These are phyloP conservation scores for Apeltes quadracus DNA, from an alignment of 2,113 vertebrate genomes.

Conservation along the genomic window DNA sequence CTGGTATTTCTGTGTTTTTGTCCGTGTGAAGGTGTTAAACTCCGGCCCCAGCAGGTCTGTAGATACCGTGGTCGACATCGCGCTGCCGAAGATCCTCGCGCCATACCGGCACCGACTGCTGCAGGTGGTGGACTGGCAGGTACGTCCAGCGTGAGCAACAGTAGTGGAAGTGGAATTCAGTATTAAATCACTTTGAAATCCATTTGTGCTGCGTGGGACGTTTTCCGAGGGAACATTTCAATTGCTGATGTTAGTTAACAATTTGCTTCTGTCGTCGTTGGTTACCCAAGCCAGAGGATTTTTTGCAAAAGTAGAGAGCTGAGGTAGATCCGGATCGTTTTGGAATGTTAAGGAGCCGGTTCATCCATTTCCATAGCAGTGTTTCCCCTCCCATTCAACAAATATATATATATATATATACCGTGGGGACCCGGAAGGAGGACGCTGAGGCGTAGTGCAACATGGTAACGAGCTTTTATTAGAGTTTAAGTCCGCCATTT, in stretches of 20 bases:
- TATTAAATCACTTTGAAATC: not conserved
- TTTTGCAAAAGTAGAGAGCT: not conserved
- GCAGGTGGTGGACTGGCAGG: constrained; percentile 86
- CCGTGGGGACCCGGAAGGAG: too few relatives aligned
- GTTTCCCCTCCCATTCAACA: too few relatives aligned
- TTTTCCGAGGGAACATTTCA: constrained; percentile 8
- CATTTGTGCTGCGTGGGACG: not conserved
- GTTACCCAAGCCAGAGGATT: not conserved
- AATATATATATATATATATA: too few relatives aligned
- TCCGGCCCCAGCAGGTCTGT: constrained; percentile 87
- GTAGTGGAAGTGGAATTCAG: not conserved
- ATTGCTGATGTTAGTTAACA: not conserved
- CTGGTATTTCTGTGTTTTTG: not conserved
- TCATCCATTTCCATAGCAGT: not conserved
- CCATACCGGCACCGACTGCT: constrained; percentile 83
- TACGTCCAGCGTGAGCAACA: constrained; percentile 51
- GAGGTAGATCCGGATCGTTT: not conserved
- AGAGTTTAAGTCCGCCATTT: too few relatives aligned
- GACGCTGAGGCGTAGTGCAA: too few relatives aligned
- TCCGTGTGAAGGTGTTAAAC: constrained; percentile 86
- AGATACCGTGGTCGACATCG: constrained; percentile 83
- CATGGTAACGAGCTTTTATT: too few relatives aligned
- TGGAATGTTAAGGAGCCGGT: not conserved
- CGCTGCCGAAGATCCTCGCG: constrained; percentile 85
- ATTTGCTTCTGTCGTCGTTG: not conserved